These are phyloP conservation scores for Pseudomyrmex dendroicus DNA, from an alignment of 1,140 invertebrate genomes.

Conservation along the genomic window DNA sequence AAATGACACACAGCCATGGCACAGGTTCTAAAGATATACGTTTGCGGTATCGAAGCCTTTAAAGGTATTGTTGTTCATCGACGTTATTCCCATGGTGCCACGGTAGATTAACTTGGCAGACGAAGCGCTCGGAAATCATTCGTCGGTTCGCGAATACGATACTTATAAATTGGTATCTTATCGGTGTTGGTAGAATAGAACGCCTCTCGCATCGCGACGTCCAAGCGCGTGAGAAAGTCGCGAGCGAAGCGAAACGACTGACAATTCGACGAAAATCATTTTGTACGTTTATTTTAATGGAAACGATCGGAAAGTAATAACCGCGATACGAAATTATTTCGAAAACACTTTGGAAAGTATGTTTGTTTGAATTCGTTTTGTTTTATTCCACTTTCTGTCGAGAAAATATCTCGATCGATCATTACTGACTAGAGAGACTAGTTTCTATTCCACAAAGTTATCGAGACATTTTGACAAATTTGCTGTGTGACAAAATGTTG, in stretches of 20 bases:
- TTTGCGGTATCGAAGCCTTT: neutral
- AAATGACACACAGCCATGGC: neutral
- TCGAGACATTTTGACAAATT: no score
- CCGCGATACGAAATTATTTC: neutral
- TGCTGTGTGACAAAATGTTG: no score
- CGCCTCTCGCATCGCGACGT: conserved; percentile 14
- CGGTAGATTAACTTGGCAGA: conserved; percentile 68
- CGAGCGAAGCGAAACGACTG: conserved; percentile 19
- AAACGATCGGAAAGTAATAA: conserved; percentile 24
- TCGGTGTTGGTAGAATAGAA: conserved; percentile 41
- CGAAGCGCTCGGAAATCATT: conserved; percentile 62
- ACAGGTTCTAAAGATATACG: neutral
- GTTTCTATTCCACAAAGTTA: no score
- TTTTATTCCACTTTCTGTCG: no score
- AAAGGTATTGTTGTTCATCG: conserved; percentile 23
- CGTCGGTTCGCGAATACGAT: conserved; percentile 45
- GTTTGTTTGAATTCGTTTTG: no score
- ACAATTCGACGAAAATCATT: conserved; percentile 24
- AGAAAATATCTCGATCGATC: no score
- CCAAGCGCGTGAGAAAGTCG: conserved; percentile 66
- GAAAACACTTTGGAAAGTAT: neutral
- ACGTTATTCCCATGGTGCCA: conserved; percentile 60
- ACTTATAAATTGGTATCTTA: conserved; percentile 61
- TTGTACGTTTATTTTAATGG: neutral
- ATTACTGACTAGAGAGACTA: no score